phyloP scores from a whole-genome alignment of 2,113 vertebrate genomes.

The Cavia aperea region DNA sequence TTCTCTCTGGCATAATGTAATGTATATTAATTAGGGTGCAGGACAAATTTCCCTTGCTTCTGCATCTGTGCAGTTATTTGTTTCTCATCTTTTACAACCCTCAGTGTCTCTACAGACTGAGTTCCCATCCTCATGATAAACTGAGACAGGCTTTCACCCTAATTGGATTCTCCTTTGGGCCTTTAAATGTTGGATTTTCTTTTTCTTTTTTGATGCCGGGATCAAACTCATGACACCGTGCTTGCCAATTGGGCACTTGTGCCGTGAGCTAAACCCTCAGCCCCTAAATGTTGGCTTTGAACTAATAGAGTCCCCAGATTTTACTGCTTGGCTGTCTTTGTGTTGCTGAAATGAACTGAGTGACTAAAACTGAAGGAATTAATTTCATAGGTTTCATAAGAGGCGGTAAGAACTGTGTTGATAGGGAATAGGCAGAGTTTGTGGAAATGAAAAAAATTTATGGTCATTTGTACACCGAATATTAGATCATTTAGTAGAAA shows the following conservation, averaged over 20 bases:
- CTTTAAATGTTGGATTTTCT: neutral
- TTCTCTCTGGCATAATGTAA: neutral
- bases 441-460: slow-evolving; percentile 3
- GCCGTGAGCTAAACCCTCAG: no score
- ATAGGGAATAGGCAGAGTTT: neutral
- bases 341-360: neutral
- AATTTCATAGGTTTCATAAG: neutral
- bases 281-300: neutral
- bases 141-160: neutral
- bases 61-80: neutral
- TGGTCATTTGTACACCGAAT: neutral
- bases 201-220: no score
- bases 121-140: neutral
- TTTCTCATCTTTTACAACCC: neutral
- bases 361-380: neutral
- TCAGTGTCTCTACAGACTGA: neutral
- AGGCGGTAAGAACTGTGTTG: neutral
- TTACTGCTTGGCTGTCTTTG: neutral
- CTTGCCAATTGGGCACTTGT: no score
- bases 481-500: neutral
- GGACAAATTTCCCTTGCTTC: neutral
- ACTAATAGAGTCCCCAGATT: neutral
- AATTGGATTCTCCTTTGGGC: neutral
- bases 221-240: no score
- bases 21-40: neutral